phyloP scores from a whole-genome alignment of 2,113 vertebrate species.

The Eulemur rufifrons region DNA sequence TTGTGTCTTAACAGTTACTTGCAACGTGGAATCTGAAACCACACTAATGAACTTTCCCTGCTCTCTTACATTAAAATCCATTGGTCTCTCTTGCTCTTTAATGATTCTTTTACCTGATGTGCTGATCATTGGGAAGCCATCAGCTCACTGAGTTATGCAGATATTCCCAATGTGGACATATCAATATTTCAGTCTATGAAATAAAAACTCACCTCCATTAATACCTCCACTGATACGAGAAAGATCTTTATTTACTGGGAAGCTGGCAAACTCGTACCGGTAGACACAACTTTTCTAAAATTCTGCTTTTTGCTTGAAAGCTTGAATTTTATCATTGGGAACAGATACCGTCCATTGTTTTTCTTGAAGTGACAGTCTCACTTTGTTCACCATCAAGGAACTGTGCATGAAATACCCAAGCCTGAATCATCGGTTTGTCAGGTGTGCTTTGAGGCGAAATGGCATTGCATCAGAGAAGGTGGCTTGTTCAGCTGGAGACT shows the following conservation, averaged over 20 bases:
- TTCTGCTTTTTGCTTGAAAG: background rate
- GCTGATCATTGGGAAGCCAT: background rate
- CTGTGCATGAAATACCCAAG: accelerated
- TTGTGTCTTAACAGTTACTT: background rate
- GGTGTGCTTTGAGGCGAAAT: background rate
- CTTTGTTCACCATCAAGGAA: background rate
- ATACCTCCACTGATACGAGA: background rate
- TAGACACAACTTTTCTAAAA: background rate
- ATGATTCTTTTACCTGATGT: background rate
- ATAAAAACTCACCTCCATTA: background rate
- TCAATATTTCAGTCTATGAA: background rate
- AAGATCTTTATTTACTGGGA: background rate
- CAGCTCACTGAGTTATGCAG: background rate
- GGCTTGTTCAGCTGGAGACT: background rate
- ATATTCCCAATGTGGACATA: background rate
- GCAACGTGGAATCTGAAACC: background rate
- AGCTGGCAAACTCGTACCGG: background rate
- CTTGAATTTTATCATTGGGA: background rate
- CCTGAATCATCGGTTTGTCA: background rate
- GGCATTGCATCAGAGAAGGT: background rate
- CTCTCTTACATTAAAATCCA: background rate
- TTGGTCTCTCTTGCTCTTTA: accelerated
- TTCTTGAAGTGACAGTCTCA: background rate
- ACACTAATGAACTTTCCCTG: too few species aligned
- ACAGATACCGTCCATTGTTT: background rate